Percentiles rank a stretch among this genome's conserved stretches.
Evolutionary conservation across 2,888 invertebrate genomes (phyloP).

Genomic region (Cabera pusaria): DNA sequence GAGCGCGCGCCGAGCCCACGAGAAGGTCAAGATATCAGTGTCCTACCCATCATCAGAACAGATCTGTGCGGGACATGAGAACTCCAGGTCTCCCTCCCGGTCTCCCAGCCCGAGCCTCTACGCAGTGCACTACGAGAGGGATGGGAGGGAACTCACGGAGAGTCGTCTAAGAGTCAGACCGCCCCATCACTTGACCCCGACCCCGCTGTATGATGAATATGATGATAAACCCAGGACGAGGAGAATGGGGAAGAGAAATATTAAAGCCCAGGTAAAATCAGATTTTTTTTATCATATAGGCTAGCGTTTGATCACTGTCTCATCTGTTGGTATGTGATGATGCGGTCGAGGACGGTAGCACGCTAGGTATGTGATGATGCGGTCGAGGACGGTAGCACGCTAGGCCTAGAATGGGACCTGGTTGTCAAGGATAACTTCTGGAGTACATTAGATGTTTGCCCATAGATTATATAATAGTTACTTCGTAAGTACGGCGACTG

Average conservation of each 20-base stretch:
- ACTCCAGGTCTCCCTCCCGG: slow-evolving; percentile 64
- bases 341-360: too few species aligned
- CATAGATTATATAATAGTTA: too few species aligned
- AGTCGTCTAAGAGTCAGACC: slow-evolving; percentile 84
- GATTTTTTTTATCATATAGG: too few species aligned
- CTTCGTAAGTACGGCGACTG: too few species aligned
- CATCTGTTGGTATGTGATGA: too few species aligned
- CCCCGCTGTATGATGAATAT: slow-evolving; percentile 70
- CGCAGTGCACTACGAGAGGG: slow-evolving; percentile 87
- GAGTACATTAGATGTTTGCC: too few species aligned
- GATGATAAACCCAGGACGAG: slow-evolving; percentile 80
- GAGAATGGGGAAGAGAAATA: slow-evolving; percentile 94
- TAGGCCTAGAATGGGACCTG: too few species aligned
- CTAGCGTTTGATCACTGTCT: too few species aligned
- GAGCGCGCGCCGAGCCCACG: slow-evolving; percentile 86
- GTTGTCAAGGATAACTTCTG: too few species aligned
- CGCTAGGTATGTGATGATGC: too few species aligned
- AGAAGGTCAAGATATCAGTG: slow-evolving; percentile 93
- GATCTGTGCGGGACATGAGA: slow-evolving; percentile 72
- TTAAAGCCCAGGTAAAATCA: slow-evolving; percentile 91
- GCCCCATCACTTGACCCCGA: slow-evolving; percentile 71
- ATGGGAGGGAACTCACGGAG: slow-evolving; percentile 85
- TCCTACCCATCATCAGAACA: slow-evolving; percentile 93
- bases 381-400: too few species aligned
- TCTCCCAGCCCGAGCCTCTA: slow-evolving; percentile 80